Conservation (phyloP, 2,888 invertebrate species). For the Sisyra nigra region DNA sequence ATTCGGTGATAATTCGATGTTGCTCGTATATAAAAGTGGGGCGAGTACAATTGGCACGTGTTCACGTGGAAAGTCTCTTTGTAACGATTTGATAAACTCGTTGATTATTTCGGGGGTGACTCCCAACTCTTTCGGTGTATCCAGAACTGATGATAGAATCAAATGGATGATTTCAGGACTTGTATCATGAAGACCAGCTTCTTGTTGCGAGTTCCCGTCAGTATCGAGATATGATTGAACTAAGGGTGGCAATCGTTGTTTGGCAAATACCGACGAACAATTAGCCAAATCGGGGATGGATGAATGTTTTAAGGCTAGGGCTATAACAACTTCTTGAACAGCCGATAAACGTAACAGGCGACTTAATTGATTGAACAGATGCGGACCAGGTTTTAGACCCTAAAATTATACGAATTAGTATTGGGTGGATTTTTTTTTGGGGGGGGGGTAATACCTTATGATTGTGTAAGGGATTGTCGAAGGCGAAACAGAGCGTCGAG, state of each 20-base stretch:
- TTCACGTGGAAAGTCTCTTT: slow-evolving; percentile 77
- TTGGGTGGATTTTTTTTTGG: slow-evolving; percentile 7
- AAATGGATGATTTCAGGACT: slow-evolving; percentile 79
- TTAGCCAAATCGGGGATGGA: slow-evolving; percentile 56
- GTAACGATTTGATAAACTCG: slow-evolving; percentile 64
- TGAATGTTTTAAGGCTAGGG: slow-evolving; percentile 70
- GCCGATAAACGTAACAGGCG: slow-evolving; percentile 73
- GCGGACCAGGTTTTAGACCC: slow-evolving; percentile 62
- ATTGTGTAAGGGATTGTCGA: slow-evolving; percentile 62
- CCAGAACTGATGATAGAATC: slow-evolving; percentile 45
- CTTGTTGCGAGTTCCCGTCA: slow-evolving; percentile 55
- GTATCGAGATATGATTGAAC: slow-evolving; percentile 75
- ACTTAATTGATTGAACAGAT: slow-evolving; percentile 69
- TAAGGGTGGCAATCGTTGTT: slow-evolving; percentile 67
- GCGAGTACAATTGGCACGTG: slow-evolving; percentile 79
- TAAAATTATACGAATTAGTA: slow-evolving; percentile 25
- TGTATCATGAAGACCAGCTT: slow-evolving; percentile 79
- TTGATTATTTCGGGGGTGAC: slow-evolving; percentile 59
- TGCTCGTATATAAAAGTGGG: slow-evolving; percentile 72
- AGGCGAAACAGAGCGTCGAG: slow-evolving; percentile 74
- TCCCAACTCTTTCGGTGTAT: slow-evolving; percentile 41
- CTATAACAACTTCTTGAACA: slow-evolving; percentile 84
- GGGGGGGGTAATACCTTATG: slow-evolving; percentile 49
- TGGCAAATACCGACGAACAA: slow-evolving; percentile 62
- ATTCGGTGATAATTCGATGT: slow-evolving; percentile 46